A percentile compares a stretch with the other conserved stretches of the same genome.
These are phyloP conservation scores for Drosophila novamexicana DNA, from an alignment of 1,140 invertebrate species.

Conservation along the genomic window DNA sequence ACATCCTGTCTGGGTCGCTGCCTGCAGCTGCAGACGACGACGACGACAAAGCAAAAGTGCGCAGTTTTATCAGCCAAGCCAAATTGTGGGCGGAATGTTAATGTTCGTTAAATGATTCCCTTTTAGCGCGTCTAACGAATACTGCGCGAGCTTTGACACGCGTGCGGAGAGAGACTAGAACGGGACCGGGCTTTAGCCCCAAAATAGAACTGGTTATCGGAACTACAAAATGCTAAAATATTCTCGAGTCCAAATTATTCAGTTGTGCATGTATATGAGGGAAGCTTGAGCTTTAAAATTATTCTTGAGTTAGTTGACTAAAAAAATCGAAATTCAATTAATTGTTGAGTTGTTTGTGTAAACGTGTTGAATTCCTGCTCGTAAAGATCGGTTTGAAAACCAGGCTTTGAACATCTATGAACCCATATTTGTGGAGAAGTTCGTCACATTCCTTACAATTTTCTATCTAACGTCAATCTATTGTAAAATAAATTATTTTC, in stretches of 20 bases:
- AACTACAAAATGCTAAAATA: not conserved
- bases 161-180: not conserved
- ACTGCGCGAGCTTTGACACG: constrained; percentile 15
- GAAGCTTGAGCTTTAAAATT: too few species aligned
- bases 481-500: too few species aligned
- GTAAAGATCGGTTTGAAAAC: too few species aligned
- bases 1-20: constrained; percentile 35
- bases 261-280: not conserved
- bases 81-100: constrained; percentile 46
- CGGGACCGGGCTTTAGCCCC: not conserved
- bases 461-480: too few species aligned
- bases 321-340: too few species aligned
- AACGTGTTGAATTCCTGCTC: too few species aligned
- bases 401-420: too few species aligned
- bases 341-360: too few species aligned
- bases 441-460: too few species aligned
- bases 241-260: not conserved
- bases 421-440: too few species aligned
- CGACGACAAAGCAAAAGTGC: constrained; percentile 7
- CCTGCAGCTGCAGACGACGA: constrained; percentile 11
- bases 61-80: constrained; percentile 31
- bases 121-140: constrained; percentile 5
- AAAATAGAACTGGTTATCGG: not conserved
- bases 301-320: too few species aligned
- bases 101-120: constrained; percentile 36